Evolutionary conservation across 2,888 invertebrate species (phyloP), one percentile per base, ranked within the genome.

Genomic region (Osmoderma eremita): DNA sequence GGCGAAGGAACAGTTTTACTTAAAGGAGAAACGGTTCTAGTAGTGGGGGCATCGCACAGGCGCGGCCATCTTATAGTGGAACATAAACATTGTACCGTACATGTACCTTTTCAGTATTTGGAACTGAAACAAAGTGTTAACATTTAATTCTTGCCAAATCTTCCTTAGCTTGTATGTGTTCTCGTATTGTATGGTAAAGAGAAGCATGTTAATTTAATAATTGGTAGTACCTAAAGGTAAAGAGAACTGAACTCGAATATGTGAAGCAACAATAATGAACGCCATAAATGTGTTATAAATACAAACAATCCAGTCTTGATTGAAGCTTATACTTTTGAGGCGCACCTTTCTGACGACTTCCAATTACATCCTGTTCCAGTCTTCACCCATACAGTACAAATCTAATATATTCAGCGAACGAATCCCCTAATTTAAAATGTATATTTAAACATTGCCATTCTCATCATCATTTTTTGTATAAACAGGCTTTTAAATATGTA

Each of bases 41-140:
- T 95, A 58, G 88, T 95, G 45, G 95, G 96, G 70, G 93, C 95
- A 53, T 95, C 96, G 42, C 87, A 90, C 63, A 88, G 91, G 67
- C 88, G 94, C 74, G 97, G 97, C 0, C 94, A 93, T 84, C 87
- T 97, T 73, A 86, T 94, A 74, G 94, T 97, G 72, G 94, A 94
- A 84, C 89, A 91, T 80, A 90, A 90, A 75, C 80, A 82, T 74
- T 80, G 79, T 75, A 91, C 88, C 71, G 85, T 91, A 68, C 91
- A 93, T 78, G 92, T 94, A 72, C 93, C 94, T 67, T 93, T 91
- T 82, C 92, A 93, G 81, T 92, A 90, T 80, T 87, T 93, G 84
- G 93, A 93, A 81, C 84, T 94, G 71, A 88, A 88, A 78, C 86
- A 81, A 73, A 77, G 80, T 77, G 80, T 80, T 70, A 81, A 80